Conservation (phyloP, 2,113 vertebrate species). For the Progne subis region DNA sequence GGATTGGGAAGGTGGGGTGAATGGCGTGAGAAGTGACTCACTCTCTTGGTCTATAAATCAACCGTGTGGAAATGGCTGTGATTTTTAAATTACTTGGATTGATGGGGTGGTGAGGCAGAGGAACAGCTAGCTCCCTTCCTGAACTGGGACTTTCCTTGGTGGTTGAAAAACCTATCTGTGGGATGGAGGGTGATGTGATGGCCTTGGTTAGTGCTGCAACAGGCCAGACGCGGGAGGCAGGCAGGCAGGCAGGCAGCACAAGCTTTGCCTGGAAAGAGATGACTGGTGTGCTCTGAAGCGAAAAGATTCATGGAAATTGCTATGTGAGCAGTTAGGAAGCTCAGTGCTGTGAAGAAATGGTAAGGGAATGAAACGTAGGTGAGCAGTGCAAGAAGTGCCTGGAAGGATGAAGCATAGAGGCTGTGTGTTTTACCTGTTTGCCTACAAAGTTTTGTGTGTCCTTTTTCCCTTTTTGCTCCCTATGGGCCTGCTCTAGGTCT, state of each 20-base stretch:
- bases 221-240: neutral
- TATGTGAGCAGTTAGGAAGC: accelerated
- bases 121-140: neutral
- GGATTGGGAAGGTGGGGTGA: neutral
- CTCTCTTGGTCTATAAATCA: neutral
- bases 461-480: neutral
- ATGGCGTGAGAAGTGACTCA: accelerated
- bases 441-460: neutral
- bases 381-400: neutral
- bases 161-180: neutral
- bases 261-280: neutral
- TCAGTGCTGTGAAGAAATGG: neutral
- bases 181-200: neutral
- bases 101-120: neutral
- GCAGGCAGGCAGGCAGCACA: neutral
- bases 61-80: neutral
- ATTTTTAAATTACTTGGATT: neutral
- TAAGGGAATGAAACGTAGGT: neutral
- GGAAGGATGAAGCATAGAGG: neutral
- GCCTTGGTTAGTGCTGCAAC: accelerated
- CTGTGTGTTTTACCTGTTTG: neutral
- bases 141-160: neutral
- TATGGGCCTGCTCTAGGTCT: neutral
- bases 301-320: neutral
- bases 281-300: neutral